These are phyloP conservation scores for Triops longicaudatus DNA, from an alignment of 1,140 invertebrate genomes.

Conservation along the genomic window DNA sequence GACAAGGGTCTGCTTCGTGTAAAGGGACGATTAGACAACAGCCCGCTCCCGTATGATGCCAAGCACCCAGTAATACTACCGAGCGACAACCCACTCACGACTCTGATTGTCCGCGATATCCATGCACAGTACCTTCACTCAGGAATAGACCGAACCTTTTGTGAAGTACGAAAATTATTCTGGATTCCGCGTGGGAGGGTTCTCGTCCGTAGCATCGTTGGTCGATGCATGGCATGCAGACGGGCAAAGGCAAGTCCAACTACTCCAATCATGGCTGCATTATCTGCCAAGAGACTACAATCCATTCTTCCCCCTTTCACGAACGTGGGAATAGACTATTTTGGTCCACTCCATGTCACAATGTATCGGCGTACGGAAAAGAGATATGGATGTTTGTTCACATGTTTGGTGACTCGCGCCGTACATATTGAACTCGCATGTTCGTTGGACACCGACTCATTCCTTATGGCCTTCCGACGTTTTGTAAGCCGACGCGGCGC, in stretches of 20 bases:
- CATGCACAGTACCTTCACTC: slow-evolving; percentile 26
- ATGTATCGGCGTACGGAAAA: slow-evolving; percentile 27
- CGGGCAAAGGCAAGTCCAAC: not conserved
- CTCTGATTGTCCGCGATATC: slow-evolving; percentile 17
- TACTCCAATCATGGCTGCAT: not conserved
- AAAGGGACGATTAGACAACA: not conserved
- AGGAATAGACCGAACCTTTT: slow-evolving; percentile 13
- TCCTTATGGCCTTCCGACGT: slow-evolving; percentile 31
- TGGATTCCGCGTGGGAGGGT: slow-evolving; percentile 14
- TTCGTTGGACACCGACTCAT: slow-evolving; percentile 30
- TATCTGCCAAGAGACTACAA: not conserved
- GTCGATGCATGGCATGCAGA: slow-evolving; percentile 25
- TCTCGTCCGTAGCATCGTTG: slow-evolving; percentile 19
- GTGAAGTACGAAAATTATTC: slow-evolving; percentile 3
- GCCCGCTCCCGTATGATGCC: not conserved
- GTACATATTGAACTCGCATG: slow-evolving; percentile 34
- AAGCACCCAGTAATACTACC: slow-evolving; percentile 21
- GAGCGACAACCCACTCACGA: slow-evolving; percentile 17
- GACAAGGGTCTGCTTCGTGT: slow-evolving; percentile 17
- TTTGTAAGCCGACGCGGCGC: slow-evolving; percentile 34
- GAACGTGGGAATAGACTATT: slow-evolving; percentile 32
- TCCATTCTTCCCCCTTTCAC: slow-evolving; percentile 23
- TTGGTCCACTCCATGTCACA: slow-evolving; percentile 31
- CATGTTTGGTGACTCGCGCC: slow-evolving; percentile 31
- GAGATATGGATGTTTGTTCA: slow-evolving; percentile 29